These are phyloP conservation scores for Leucopsar rothschildi DNA, from an alignment of 2,113 vertebrate species.

Conservation along the genomic window DNA sequence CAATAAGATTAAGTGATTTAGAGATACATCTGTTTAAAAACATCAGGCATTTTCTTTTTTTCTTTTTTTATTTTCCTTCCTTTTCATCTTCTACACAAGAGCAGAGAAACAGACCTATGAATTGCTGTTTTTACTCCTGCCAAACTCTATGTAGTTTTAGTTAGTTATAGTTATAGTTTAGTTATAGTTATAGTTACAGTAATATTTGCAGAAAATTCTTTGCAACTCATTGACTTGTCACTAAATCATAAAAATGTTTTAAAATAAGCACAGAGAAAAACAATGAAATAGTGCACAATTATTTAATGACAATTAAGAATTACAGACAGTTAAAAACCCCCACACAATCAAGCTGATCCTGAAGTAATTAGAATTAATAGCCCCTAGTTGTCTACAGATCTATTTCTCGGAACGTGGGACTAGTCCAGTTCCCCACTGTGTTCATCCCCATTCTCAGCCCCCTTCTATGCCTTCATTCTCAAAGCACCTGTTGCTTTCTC, in stretches of 20 bases:
- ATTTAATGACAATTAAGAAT: not conserved
- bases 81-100: not conserved
- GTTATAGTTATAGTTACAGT: not conserved
- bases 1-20: constrained; percentile 57
- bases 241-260: not conserved
- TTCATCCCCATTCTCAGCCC: not conserved
- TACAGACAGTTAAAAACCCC: not conserved
- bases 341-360: not conserved
- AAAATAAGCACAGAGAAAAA: not conserved
- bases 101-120: not conserved
- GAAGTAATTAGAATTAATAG: not conserved
- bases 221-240: not conserved
- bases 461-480: not conserved
- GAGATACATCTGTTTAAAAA: constrained; percentile 16
- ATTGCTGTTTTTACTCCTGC: not conserved
- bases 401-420: not conserved
- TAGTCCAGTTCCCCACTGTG: not conserved
- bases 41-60: not conserved
- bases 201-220: not conserved
- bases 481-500: not conserved
- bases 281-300: not conserved
- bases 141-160: not conserved
- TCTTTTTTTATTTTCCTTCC: not conserved
- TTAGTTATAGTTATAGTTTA: not conserved
- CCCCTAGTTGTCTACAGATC: not conserved